Evolutionary conservation across 64 coral and sea anemone species (phyloP).

Genomic region (Montipora capricornis): DNA sequence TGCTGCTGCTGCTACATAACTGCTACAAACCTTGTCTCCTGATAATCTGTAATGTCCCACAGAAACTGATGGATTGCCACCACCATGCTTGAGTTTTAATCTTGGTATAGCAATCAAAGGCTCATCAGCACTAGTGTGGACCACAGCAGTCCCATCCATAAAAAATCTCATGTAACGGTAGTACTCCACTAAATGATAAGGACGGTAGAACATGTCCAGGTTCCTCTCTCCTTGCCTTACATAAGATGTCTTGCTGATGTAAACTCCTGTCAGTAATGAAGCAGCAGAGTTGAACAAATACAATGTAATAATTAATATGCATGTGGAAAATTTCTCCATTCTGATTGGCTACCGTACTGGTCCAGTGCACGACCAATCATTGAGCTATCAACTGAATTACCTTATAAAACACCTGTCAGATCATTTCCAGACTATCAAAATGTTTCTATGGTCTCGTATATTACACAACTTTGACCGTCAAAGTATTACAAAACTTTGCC

Average conservation of each 20-base stretch:
- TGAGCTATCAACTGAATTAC: no score
- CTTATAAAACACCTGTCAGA: no score
- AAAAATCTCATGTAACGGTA: slow-evolving; percentile 97
- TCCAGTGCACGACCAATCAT: no score
- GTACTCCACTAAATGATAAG: slow-evolving; percentile 86
- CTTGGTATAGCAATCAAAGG: slow-evolving; percentile 61
- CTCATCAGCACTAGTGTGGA: slow-evolving; percentile 82
- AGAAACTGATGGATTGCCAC: slow-evolving; percentile 52
- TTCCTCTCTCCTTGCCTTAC: slow-evolving; percentile 76
- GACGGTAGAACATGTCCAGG: slow-evolving; percentile 69
- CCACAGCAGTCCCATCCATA: slow-evolving; percentile 65
- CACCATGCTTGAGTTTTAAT: slow-evolving; percentile 68
- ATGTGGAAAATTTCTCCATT: no score
- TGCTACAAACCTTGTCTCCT: slow-evolving; percentile 72
- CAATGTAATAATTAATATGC: no score
- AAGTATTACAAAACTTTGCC: no score
- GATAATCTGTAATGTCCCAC: slow-evolving; percentile 73
- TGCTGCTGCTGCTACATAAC: no score
- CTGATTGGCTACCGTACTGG: no score
- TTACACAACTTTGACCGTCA: no score
- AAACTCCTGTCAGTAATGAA: slow-evolving; percentile 65
- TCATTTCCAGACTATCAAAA: no score
- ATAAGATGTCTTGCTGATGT: slow-evolving; percentile 92
- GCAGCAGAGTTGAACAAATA: no score
- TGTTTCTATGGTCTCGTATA: no score